Evolutionary conservation across 2,797 vertebrate species (phyloP).

Genomic region (Melanogrammus aeglefinus): DNA sequence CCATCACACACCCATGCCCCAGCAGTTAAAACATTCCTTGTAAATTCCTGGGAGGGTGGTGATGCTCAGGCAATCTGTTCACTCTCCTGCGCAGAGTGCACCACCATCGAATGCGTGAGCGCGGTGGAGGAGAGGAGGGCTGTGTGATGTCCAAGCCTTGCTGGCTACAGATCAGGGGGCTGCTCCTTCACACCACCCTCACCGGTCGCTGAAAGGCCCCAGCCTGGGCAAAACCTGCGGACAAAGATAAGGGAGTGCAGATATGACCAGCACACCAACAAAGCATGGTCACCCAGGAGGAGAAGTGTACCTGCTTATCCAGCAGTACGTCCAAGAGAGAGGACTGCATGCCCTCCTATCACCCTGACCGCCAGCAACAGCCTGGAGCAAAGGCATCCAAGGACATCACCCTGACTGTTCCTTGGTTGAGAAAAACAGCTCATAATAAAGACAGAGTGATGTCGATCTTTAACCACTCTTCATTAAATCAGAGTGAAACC

Average conservation of each 20-base stretch:
- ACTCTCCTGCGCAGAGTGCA: conserved; percentile 70
- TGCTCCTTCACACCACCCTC: conserved; percentile 91
- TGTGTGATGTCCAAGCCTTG: conserved; percentile 88
- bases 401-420: conserved; percentile 87
- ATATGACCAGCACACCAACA: conserved; percentile 94
- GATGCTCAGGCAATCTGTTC: background rate
- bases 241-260: conserved; percentile 79
- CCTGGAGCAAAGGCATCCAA: conserved; percentile 87
- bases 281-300: conserved; percentile 86
- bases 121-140: conserved; percentile 90
- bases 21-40: background rate
- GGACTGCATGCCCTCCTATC: conserved; percentile 88
- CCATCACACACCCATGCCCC: background rate
- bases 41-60: background rate
- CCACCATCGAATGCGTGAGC: conserved; percentile 88
- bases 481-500: background rate
- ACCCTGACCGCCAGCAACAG: conserved; percentile 90
- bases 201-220: conserved; percentile 91
- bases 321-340: conserved; percentile 86
- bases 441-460: background rate
- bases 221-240: conserved; percentile 83
- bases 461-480: background rate
- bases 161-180: conserved; percentile 92
- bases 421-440: conserved; percentile 76
- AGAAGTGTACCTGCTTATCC: conserved; percentile 91